Evolutionary conservation across 2,113 vertebrate genomes (phyloP), one percentile per base, ranked within the genome.

Genomic region (Gallinago undulata): DNA sequence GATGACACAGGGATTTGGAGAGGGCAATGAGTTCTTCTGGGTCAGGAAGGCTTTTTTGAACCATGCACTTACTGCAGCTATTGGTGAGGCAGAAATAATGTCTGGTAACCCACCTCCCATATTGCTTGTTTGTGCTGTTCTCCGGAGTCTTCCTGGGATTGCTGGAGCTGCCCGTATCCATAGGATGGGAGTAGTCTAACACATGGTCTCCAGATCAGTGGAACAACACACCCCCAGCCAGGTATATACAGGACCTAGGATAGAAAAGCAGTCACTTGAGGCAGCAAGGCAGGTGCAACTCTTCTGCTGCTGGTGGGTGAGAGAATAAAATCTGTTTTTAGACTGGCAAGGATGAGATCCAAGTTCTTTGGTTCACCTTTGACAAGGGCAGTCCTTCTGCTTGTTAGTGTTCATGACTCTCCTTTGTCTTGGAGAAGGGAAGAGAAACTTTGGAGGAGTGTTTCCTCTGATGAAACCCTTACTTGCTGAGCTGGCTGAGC

Each of bases 401-500:
- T 77, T 30, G 2, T 45, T 69, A 37, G 53, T 75, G 78, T 51
- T 74, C 35, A 24, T 0, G 0, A n/a, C 35, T 64, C 35, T 69
- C 67, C 67, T 62, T 73, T 68, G 62, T 69, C 48, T 47, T 79
- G 66, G 33, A 89, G 35, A 89, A 59, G 43, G 1, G 2, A 83
- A 89, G 76, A 84, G 24, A 55, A 89, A 55, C 57, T 91, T 60
- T 39, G 80, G 79, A 78, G 57, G 19, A 73, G 18, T 27, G 23
- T 66, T 79, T 56, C 10, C 24, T 64, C 62, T 72, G 86, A 68
- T 4, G 2, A 87, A 91, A 89, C 5, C 0, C 30, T 85, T 47
- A n/a, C 53, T 90, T 78, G 60, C 76, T 89, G 84, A 90, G 83
- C 72, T 90, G 84, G 27, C 93, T 74, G 48, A 87, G 39, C 3